A percentile compares a stretch with the other conserved stretches of the same genome.
Conservation (phyloP, 1,140 invertebrate species). For the Homalodisca vitripennis region DNA sequence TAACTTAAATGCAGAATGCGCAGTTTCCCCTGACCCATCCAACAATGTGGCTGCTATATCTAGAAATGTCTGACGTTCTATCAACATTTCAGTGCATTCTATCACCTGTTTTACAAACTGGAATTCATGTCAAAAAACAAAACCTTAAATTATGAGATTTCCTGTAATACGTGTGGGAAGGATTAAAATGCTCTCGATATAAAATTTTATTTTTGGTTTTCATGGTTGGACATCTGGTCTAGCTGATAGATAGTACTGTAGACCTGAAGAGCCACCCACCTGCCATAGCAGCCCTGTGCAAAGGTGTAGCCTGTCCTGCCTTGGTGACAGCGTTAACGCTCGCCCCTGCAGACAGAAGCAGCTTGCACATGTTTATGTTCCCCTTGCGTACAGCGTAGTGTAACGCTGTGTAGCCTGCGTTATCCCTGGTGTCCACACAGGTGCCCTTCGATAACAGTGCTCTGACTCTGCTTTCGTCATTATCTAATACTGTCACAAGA, state of each 20-base stretch:
- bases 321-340: slow-evolving; percentile 70
- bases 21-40: too few species aligned
- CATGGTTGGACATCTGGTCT: neutral
- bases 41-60: too few species aligned
- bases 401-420: slow-evolving; percentile 72
- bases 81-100: neutral
- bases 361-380: slow-evolving; percentile 64
- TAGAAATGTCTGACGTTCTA: neutral
- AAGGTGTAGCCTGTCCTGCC: slow-evolving; percentile 68
- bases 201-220: neutral
- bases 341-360: slow-evolving; percentile 67
- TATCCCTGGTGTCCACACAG: slow-evolving; percentile 52
- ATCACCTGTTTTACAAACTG: too few species aligned
- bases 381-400: slow-evolving; percentile 86
- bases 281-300: slow-evolving; percentile 77
- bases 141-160: neutral
- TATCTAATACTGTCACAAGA: slow-evolving; percentile 64
- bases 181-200: neutral
- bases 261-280: slow-evolving; percentile 52
- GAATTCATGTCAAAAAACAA: neutral
- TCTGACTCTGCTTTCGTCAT: slow-evolving; percentile 61
- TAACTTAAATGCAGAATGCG: too few species aligned
- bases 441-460: slow-evolving; percentile 57
- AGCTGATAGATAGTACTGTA: neutral
- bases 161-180: neutral